These are phyloP conservation scores for Bryconaethiops microstoma DNA, from an alignment of 2,797 vertebrate genomes.

Conservation along the genomic window DNA sequence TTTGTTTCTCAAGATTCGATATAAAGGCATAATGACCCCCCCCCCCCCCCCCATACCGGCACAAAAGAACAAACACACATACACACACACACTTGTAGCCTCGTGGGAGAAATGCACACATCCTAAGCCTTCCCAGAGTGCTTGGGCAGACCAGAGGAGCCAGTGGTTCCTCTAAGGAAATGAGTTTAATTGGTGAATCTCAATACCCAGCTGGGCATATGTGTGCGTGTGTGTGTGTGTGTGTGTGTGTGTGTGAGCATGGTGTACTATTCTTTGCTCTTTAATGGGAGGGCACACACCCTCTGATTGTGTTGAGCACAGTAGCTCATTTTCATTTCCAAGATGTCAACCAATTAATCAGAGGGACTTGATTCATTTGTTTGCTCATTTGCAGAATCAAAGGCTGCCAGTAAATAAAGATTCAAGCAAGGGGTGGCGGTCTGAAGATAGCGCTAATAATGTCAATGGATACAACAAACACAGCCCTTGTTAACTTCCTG, in stretches of 20 bases:
- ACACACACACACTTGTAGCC: constrained; percentile 9
- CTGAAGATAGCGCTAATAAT: constrained; percentile 41
- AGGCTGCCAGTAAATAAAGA: constrained; percentile 56
- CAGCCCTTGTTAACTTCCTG: constrained; percentile 23
- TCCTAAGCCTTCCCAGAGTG: constrained; percentile 66
- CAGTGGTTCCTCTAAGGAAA: constrained; percentile 70
- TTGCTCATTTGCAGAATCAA: constrained; percentile 74
- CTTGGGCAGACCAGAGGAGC: constrained; percentile 66
- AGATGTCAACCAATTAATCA: constrained; percentile 68
- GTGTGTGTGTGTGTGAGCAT: constrained; percentile 2
- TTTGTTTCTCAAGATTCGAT: not conserved
- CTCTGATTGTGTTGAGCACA: constrained; percentile 43
- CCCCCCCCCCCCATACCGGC: not conserved
- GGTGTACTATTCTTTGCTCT: constrained; percentile 16
- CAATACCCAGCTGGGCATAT: constrained; percentile 71
- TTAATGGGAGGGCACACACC: constrained; percentile 14
- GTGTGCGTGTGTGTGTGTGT: constrained; percentile 55
- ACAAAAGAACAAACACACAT: no score
- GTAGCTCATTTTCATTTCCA: constrained; percentile 54
- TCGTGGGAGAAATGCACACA: constrained; percentile 61
- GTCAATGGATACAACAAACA: constrained; percentile 12
- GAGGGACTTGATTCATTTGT: constrained; percentile 67
- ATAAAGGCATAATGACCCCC: not conserved
- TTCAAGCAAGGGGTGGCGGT: constrained; percentile 18
- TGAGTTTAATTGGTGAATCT: constrained; percentile 74